phyloP scores from a whole-genome alignment of 92 coral and sea anemone genomes.

The Anthopleura xanthogrammica region DNA sequence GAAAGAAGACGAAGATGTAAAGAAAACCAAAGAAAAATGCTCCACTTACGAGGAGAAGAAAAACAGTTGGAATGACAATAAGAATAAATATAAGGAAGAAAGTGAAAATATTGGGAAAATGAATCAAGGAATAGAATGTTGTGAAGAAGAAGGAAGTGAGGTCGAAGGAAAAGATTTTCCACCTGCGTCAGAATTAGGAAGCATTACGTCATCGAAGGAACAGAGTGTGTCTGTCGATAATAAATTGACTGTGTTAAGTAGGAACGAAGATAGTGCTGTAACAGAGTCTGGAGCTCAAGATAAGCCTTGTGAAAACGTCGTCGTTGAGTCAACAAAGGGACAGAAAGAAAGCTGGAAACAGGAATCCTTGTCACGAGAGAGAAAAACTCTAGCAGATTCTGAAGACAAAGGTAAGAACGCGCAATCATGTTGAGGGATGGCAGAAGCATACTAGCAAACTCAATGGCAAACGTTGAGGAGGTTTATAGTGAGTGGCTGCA shows the following conservation, averaged over 20 bases:
- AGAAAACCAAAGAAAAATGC: neutral
- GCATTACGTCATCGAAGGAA: neutral
- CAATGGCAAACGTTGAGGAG: no score
- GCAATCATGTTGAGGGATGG: no score
- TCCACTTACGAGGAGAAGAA: neutral
- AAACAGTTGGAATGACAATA: neutral
- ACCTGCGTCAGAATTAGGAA: neutral
- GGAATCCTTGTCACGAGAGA: no score
- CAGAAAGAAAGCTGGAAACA: neutral
- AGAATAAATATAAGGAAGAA: neutral
- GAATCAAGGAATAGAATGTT: neutral
- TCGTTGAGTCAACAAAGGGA: neutral
- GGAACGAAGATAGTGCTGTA: neutral
- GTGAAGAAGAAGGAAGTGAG: neutral
- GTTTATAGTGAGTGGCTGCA: no score
- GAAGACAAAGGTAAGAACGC: neutral
- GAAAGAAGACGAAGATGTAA: neutral
- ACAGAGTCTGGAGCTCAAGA: no score
- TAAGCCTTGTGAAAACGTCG: no score
- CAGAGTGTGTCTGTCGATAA: neutral
- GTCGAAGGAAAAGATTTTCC: neutral
- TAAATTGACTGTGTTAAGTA: neutral
- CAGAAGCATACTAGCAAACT: no score
- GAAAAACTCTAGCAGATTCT: neutral
- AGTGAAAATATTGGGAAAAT: neutral